Base-by-base conservation (phyloP, 2,888 invertebrate genomes). In the Rhingia rostrata region DNA sequence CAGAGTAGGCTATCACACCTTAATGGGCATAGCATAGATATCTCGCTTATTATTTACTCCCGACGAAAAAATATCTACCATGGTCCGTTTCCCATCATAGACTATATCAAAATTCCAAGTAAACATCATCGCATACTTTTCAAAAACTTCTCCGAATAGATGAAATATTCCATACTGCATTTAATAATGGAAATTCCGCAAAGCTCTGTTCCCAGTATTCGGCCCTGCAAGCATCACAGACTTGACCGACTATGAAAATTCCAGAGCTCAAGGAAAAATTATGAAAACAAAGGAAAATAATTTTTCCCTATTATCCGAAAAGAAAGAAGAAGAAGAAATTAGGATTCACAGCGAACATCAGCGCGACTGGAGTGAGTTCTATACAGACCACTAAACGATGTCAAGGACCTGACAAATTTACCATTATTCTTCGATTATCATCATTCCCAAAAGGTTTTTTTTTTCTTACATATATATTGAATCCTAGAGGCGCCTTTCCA, bases 371-470 rank as follows among this genome's bases (percentile, higher is more conserved):
- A 33, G 22, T 30, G 22, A 22, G 51, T 33, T 53, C 3, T 37
- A 49, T 53, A 72, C 45, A 72, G 58, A 66, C 43, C 51, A 54
- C 77, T 69, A 77, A 77, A 69, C 60, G 67, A 69, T 77, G 77
- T 77, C 77, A 77, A 77, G 67, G 67, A 77, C 54, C 67, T 61
- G 54, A 61, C 67, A 77, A 77, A 69, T 69, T 77, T 39, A 77
- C 60, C 47, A 69, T 77, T 77, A 54, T 69, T 61, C 61, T 61
- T 45, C 33, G 60, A 69, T 69, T 77, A 69, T 69, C 69, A 69
- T 69, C 67, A 66, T 53, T 60, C 37, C 60, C 60, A 32, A 43
- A 58, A 58, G 60, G 49, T 60, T 58, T 64, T 54, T 64, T 54
- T 73, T 43, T 61, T 49, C 45, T 41, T 64, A 10, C n/a, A 35